Base-by-base conservation (phyloP, 1,140 invertebrate genomes). In the Hydropsyche tenuis region DNA sequence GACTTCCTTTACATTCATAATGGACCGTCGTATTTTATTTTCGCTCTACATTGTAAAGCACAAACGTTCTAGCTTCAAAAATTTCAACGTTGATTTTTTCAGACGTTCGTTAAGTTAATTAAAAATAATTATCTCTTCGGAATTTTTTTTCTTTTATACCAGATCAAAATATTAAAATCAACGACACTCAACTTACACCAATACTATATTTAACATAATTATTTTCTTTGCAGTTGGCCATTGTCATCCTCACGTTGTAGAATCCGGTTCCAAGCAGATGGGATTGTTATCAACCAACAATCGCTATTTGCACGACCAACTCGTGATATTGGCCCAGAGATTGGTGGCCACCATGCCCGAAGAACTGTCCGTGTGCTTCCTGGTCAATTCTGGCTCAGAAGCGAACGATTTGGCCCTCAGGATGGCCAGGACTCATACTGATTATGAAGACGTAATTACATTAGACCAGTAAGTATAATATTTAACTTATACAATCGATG, bases 381-480 rank as follows among this genome's bases (percentile, higher is more conserved):
- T 99, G 78, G 96, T 98, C 16, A 99, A 99, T 84, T 99, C 98
- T 1, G 98, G 97, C n/a, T 99, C 96, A 27, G 97, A 99, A 86
- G 97, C 98, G 1, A 99, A 99, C 85, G 98, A 99, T 85, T 86
- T 99, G 75, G 98, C 98, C 0, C 82, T 99, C 5, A 88, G 97
- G 56, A 85, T 99, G 51, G 95, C 97, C 0, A 87, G 92, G 71
- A 90, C 94, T 53, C 92, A 97, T 80, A 99, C 96, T 1, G 91
- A 92, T 75, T 89, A 92, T 62, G 90, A 91, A 78, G 96, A 99
- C 81, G 88, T 98, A 43, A 94, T 99, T 78, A 93, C 94, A 0
- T 81, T 99, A 14, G 96, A 99, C 81, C 95, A 98, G 97, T 99
- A 90, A 95, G 95, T 92, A 80, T 37, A 37, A 37, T 37, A 4